phyloP scores from a whole-genome alignment of 1,140 invertebrate species.

The Dendroctonus valens region DNA sequence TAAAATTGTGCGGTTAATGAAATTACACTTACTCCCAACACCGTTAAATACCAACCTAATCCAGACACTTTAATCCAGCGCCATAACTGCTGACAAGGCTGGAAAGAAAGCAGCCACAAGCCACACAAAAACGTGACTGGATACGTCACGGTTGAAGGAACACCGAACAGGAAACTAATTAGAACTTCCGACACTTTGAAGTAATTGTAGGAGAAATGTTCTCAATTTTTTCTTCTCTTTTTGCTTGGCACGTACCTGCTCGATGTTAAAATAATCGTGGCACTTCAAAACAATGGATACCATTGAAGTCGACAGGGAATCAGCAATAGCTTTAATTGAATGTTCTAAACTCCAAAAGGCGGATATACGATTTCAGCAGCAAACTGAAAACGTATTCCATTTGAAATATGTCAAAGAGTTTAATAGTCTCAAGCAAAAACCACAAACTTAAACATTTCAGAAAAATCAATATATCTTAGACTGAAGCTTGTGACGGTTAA shows the following conservation, averaged over 20 bases:
- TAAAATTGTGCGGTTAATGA: slow-evolving; percentile 5
- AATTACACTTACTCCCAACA: slow-evolving; percentile 3
- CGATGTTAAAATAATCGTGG: no score
- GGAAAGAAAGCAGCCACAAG: slow-evolving; percentile 21
- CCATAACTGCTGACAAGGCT: slow-evolving; percentile 16
- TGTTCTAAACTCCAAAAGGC: no score
- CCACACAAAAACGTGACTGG: slow-evolving; percentile 32
- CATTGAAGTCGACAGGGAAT: no score
- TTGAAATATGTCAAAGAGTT: no score
- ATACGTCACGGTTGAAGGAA: slow-evolving; percentile 29
- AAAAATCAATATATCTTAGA: no score
- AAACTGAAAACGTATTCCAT: no score
- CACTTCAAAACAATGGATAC: no score
- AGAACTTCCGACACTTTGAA: slow-evolving; percentile 35
- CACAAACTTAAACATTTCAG: no score
- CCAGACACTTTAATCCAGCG: slow-evolving; percentile 6
- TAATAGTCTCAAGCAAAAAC: no score
- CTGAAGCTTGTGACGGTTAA: no score
- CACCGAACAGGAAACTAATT: slow-evolving; percentile 36
- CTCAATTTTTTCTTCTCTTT: slow-evolving; percentile 1
- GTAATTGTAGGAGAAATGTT: slow-evolving; percentile 15
- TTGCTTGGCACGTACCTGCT: slow-evolving; percentile 1
- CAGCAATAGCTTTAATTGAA: no score
- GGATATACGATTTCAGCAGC: no score
- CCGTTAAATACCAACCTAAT: slow-evolving; percentile 8